Conservation (phyloP, 2,797 vertebrate genomes). For the Chrosomus eos region DNA sequence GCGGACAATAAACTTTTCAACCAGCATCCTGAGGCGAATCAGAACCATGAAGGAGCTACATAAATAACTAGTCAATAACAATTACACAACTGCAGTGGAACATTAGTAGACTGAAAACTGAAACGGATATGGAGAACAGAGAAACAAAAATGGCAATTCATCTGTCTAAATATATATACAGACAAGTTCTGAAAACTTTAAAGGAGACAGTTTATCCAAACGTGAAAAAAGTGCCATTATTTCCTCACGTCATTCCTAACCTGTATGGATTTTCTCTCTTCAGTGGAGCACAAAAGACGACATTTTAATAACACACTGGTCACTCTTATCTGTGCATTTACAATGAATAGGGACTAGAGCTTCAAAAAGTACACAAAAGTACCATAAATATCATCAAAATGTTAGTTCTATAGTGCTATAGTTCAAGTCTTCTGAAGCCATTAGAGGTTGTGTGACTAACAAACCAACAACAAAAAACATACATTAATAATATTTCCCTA, state of each 20-base stretch:
- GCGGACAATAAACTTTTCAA: slow-evolving; percentile 47
- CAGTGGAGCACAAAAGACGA: not conserved
- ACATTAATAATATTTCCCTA: not conserved
- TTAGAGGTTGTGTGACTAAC: not conserved
- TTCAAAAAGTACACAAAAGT: not conserved
- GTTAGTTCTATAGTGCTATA: no score
- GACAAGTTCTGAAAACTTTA: slow-evolving; percentile 1
- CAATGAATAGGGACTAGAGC: not conserved
- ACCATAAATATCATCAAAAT: not conserved
- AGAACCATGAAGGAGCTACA: slow-evolving; percentile 34
- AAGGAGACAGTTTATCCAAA: not conserved
- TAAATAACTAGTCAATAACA: slow-evolving; percentile 45
- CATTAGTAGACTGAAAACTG: slow-evolving; percentile 3
- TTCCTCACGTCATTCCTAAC: not conserved
- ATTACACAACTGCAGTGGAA: slow-evolving; percentile 30
- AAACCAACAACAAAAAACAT: not conserved
- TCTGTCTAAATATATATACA: slow-evolving; percentile 25
- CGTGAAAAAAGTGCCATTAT: not conserved
- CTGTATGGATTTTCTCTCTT: not conserved
- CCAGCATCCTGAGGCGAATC: slow-evolving; percentile 13
- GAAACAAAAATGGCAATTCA: slow-evolving; percentile 20
- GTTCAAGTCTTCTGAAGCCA: not conserved
- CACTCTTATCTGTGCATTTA: not conserved
- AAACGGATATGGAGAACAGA: slow-evolving; percentile 22
- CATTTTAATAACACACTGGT: not conserved